phyloP scores from a whole-genome alignment of 2,797 vertebrate species.

The Austrolebias charrua region DNA sequence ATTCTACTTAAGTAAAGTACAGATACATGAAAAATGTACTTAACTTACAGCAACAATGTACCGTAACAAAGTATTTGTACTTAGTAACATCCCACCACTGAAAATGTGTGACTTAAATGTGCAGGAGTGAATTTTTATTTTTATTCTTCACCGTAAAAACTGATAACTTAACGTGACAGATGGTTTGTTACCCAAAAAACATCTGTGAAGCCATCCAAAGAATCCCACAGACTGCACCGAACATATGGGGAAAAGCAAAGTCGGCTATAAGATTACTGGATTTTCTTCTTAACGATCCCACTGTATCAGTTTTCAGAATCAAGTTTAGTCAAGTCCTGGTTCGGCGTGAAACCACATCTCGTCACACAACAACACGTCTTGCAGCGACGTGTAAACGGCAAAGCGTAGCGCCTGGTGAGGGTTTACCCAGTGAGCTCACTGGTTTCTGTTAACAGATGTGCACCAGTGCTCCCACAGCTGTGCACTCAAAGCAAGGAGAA shows the following conservation, averaged over 20 bases:
- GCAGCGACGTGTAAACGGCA: slow-evolving; percentile 36
- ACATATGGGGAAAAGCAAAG: neutral
- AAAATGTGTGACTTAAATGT: too few species aligned
- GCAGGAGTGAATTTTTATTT: neutral
- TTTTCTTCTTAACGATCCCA: neutral
- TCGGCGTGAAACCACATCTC: slow-evolving; percentile 11
- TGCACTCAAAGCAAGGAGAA: slow-evolving; percentile 61
- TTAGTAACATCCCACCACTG: too few species aligned
- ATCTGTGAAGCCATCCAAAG: neutral
- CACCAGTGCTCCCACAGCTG: slow-evolving; percentile 65
- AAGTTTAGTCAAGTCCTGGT: neutral
- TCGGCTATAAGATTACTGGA: neutral
- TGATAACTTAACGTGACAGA: neutral
- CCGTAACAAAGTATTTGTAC: too few species aligned
- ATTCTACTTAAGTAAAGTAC: too few species aligned
- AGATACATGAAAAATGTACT: too few species aligned
- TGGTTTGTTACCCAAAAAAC: neutral
- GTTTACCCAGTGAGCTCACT: slow-evolving; percentile 58
- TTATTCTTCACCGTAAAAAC: neutral
- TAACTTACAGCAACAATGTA: too few species aligned
- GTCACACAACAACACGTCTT: slow-evolving; percentile 39
- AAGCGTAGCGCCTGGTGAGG: slow-evolving; percentile 32
- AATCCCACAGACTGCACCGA: neutral
- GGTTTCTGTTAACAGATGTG: slow-evolving; percentile 71
- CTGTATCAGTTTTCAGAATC: neutral